Conservation (phyloP, 2,888 invertebrate genomes). For the Oxyteleia sp. region DNA sequence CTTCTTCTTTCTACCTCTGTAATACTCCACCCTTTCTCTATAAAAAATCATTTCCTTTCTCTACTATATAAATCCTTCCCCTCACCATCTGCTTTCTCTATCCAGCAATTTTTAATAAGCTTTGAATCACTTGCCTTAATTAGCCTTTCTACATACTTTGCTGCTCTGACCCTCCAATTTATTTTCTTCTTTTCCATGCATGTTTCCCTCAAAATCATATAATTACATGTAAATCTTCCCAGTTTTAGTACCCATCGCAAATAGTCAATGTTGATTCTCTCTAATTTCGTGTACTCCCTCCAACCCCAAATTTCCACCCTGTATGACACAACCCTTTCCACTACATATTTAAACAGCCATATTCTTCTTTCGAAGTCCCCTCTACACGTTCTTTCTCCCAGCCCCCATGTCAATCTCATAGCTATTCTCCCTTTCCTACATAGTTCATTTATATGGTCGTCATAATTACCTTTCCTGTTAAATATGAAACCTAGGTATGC, state of each 20-base stretch:
- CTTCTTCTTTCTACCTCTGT: not conserved
- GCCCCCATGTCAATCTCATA: not conserved
- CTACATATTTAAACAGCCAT: not conserved
- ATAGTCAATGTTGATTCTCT: constrained; percentile 16
- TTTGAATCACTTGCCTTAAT: not conserved
- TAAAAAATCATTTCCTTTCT: constrained; percentile 5
- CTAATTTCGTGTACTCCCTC: not conserved
- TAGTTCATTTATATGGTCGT: not conserved
- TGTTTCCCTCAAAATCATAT: constrained; percentile 24
- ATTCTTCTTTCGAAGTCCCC: constrained; percentile 8
- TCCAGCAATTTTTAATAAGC: constrained; percentile 3
- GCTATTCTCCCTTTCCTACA: constrained; percentile 23
- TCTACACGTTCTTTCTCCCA: not conserved
- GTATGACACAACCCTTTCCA: not conserved
- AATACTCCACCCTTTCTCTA: not conserved
- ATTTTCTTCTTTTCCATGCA: not conserved
- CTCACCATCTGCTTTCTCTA: not conserved
- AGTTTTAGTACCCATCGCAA: constrained; percentile 22
- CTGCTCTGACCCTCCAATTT: not conserved
- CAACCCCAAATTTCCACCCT: constrained; percentile 41
- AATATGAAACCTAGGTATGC: constrained; percentile 36
- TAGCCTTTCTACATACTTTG: too few relatives aligned
- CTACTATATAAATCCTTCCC: not conserved
- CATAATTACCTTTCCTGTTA: constrained; percentile 1
- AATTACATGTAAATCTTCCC: too few relatives aligned